Percentiles rank a stretch among this genome's conserved stretches.
Conservation (phyloP, 2,797 vertebrate species). For the Cyclopterus lumpus region DNA sequence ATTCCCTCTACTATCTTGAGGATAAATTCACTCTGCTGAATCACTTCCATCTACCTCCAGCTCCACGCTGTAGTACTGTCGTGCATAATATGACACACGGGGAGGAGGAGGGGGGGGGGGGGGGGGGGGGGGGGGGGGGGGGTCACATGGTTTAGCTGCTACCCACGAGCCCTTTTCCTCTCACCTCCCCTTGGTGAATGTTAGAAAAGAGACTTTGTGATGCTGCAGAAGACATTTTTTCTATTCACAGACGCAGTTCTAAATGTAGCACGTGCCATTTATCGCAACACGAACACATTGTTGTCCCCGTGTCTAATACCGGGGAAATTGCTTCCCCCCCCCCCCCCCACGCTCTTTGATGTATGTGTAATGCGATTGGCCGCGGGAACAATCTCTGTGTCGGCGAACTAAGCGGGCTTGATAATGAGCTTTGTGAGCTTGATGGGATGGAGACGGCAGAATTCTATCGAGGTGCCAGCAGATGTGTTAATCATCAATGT, state of each 20-base stretch:
- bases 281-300: constrained; percentile 16
- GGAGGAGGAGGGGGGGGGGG: no score
- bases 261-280: constrained; percentile 25
- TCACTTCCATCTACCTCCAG: neutral
- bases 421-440: constrained; percentile 41
- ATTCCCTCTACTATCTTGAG: neutral
- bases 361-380: neutral
- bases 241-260: neutral
- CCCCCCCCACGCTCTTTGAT: neutral
- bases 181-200: neutral
- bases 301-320: neutral
- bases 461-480: constrained; percentile 35
- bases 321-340: constrained; percentile 11
- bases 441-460: constrained; percentile 38
- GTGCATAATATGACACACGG: neutral
- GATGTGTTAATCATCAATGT: constrained; percentile 71
- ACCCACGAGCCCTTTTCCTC: neutral
- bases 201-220: constrained; percentile 15
- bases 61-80: neutral
- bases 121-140: neutral
- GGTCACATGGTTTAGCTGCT: neutral
- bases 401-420: constrained; percentile 13
- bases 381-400: neutral
- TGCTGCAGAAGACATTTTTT: constrained; percentile 1
- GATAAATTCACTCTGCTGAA: neutral